phyloP scores from a whole-genome alignment of 2,797 vertebrate species.

The Pygocentrus nattereri region DNA sequence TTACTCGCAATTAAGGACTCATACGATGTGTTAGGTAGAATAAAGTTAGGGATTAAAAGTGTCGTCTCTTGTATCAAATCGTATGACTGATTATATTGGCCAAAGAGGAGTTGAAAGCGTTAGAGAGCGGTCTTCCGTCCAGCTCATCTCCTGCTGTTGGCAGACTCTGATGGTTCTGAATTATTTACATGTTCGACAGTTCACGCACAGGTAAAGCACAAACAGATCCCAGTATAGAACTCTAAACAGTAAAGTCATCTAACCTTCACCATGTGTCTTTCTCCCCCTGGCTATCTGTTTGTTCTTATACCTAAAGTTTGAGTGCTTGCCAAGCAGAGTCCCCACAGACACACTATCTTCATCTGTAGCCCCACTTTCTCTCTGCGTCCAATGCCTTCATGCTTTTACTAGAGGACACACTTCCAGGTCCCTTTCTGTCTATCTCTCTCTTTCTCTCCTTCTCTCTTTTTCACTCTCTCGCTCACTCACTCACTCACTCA shows the following conservation, averaged over 20 bases:
- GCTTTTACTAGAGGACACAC: slow-evolving; percentile 49
- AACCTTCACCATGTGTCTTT: slow-evolving; percentile 48
- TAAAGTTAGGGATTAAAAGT: too few relatives aligned
- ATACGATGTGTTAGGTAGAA: too few relatives aligned
- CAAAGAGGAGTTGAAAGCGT: neutral
- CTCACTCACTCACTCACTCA: slow-evolving; percentile 53
- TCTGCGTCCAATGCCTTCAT: slow-evolving; percentile 45
- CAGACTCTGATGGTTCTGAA: slow-evolving; percentile 34
- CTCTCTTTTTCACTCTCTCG: slow-evolving; percentile 47
- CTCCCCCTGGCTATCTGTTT: slow-evolving; percentile 60
- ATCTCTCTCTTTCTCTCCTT: slow-evolving; percentile 34
- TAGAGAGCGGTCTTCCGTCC: neutral
- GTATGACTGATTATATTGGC: slow-evolving; percentile 3
- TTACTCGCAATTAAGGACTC: too few relatives aligned
- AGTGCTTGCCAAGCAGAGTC: slow-evolving; percentile 52
- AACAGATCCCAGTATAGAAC: slow-evolving; percentile 24
- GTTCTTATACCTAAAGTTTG: slow-evolving; percentile 51
- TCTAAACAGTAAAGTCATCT: slow-evolving; percentile 39
- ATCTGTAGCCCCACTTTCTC: slow-evolving; percentile 51
- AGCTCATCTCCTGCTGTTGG: neutral
- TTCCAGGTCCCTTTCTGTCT: slow-evolving; percentile 54
- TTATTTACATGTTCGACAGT: slow-evolving; percentile 38
- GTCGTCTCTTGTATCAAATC: neutral
- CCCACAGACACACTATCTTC: slow-evolving; percentile 56
- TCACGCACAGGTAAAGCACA: slow-evolving; percentile 48